These are phyloP conservation scores for Coptodon bakossiorum DNA, from an alignment of 2,113 vertebrate genomes.

Conservation along the genomic window DNA sequence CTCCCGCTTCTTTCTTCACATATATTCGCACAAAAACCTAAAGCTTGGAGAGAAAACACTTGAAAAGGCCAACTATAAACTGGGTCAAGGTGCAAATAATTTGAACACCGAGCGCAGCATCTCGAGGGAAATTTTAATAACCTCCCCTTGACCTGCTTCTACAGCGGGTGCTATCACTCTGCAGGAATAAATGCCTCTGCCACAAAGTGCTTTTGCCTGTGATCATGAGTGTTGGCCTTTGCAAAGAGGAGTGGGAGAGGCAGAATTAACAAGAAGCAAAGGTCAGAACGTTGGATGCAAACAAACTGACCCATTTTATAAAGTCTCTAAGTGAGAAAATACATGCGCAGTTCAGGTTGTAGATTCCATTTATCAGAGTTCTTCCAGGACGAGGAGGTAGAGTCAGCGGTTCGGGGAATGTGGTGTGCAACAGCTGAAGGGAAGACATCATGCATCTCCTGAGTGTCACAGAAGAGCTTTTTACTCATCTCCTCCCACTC, in stretches of 20 bases:
- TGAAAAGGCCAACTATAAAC: constrained; percentile 12
- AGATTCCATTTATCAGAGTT: neutral
- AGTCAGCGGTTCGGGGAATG: constrained; percentile 27
- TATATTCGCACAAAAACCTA: constrained; percentile 1
- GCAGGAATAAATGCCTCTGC: neutral
- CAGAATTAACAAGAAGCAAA: neutral
- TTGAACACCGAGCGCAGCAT: neutral
- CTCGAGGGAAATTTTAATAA: constrained; percentile 28
- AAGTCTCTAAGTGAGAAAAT: neutral
- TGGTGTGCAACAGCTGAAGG: constrained; percentile 19
- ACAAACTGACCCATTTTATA: neutral
- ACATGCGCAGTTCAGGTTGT: neutral
- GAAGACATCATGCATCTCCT: constrained; percentile 26
- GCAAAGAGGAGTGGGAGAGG: neutral
- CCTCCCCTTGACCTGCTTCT: constrained; percentile 21
- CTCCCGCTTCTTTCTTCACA: constrained; percentile 10
- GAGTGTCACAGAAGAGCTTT: constrained; percentile 21
- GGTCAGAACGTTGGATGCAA: neutral
- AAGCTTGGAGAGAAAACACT: neutral
- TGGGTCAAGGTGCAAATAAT: constrained; percentile 48
- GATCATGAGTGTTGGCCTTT: neutral
- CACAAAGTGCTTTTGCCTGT: neutral
- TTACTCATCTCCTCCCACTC: constrained; percentile 42
- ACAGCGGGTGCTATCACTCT: neutral
- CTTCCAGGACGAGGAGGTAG: neutral